Evolutionary conservation across 2,888 invertebrate species (phyloP).

Genomic region (Drosophila kanekoi): DNA sequence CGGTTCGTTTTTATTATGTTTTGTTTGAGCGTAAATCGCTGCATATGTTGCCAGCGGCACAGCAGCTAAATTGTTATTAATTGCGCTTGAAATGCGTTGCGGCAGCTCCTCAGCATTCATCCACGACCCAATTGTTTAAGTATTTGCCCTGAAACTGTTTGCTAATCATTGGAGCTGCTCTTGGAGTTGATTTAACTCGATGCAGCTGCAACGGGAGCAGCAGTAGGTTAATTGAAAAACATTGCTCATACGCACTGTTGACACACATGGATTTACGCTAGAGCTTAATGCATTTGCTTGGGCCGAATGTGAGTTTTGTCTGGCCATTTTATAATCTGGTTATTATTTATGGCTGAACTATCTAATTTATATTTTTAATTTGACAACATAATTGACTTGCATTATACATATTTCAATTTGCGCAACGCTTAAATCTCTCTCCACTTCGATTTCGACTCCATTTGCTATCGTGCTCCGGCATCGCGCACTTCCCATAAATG

Average conservation of each 20-base stretch:
- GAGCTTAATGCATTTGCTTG: no score
- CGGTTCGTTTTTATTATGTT: neutral
- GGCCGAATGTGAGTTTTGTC: no score
- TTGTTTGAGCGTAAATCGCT: constrained; percentile 12
- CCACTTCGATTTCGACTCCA: neutral
- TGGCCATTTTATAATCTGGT: no score
- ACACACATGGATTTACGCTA: neutral
- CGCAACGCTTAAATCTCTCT: no score
- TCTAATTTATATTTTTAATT: no score
- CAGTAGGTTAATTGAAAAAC: constrained; percentile 26
- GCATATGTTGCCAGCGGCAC: constrained; percentile 51
- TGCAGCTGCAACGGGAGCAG: neutral
- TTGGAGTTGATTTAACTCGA: constrained; percentile 12
- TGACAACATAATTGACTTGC: no score
- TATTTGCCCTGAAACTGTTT: neutral
- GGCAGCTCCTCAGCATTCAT: constrained; percentile 7
- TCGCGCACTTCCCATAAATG: constrained; percentile 9
- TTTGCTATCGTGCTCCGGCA: constrained; percentile 7
- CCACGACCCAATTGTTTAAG: constrained; percentile 8
- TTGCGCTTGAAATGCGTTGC: constrained; percentile 33
- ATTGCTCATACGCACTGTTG: constrained; percentile 50
- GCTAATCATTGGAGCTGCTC: constrained; percentile 14
- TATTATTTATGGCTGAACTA: no score
- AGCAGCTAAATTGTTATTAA: constrained; percentile 57
- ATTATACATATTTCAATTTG: no score